Conservation (phyloP, 2,113 vertebrate genomes). For the Charina bottae region DNA sequence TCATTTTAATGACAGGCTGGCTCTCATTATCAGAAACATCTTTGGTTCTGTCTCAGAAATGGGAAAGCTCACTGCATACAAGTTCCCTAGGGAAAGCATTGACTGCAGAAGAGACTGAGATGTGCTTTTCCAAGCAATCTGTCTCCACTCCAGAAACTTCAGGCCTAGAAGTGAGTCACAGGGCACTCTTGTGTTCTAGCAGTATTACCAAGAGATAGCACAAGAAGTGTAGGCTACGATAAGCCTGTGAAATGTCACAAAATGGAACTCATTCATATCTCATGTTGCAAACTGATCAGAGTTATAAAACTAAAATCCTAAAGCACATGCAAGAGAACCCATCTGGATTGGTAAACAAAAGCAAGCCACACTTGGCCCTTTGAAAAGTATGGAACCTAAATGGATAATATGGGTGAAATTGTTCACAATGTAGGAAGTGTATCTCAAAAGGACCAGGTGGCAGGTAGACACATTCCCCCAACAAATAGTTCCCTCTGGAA, state of each 20-base stretch:
- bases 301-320: neutral
- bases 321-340: neutral
- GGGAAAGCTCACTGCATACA: neutral
- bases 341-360: no score
- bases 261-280: neutral
- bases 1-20: neutral
- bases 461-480: neutral
- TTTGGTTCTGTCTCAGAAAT: neutral
- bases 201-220: neutral
- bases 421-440: neutral
- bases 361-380: neutral
- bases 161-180: neutral
- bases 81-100: neutral
- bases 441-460: neutral
- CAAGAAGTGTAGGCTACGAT: neutral
- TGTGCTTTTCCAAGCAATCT: neutral
- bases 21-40: neutral
- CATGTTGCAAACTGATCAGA: neutral
- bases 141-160: neutral
- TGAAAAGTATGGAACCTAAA: neutral
- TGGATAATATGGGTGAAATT: neutral
- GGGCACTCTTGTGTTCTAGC: neutral
- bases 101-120: neutral
- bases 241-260: neutral
- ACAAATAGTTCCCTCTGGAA: neutral